These are phyloP conservation scores for Barypeithes pellucidus DNA, from an alignment of 2,888 invertebrate genomes.

Conservation along the genomic window DNA sequence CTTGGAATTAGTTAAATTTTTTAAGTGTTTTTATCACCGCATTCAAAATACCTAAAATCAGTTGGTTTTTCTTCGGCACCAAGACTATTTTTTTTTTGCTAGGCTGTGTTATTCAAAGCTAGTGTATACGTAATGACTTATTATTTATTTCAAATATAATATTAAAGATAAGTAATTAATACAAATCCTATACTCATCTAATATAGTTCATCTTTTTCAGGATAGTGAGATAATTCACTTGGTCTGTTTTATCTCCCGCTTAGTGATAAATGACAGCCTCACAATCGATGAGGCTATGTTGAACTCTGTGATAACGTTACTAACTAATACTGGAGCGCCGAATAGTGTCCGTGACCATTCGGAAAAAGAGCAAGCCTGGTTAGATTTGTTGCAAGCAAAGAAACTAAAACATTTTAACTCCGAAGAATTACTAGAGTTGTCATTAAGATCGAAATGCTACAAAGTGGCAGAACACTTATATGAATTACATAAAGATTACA, in stretches of 20 bases:
- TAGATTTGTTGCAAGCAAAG: slow-evolving; percentile 79
- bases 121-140: too few species aligned
- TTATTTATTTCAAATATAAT: too few species aligned
- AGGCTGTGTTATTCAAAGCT: too few species aligned
- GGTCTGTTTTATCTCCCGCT: slow-evolving; percentile 67
- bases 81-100: too few species aligned
- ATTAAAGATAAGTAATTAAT: too few species aligned
- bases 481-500: slow-evolving; percentile 75
- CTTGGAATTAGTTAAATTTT: too few species aligned
- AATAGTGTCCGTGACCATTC: slow-evolving; percentile 72
- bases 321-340: slow-evolving; percentile 63
- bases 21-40: too few species aligned
- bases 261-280: slow-evolving; percentile 67
- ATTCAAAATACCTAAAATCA: too few species aligned
- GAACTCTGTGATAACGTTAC: slow-evolving; percentile 74
- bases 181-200: not conserved
- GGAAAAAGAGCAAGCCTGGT: slow-evolving; percentile 82
- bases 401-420: slow-evolving; percentile 75
- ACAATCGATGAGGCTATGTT: slow-evolving; percentile 71
- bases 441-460: slow-evolving; percentile 79
- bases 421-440: slow-evolving; percentile 75
- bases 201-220: slow-evolving; percentile 63
- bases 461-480: slow-evolving; percentile 82
- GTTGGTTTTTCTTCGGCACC: too few species aligned
- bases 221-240: slow-evolving; percentile 72